These are phyloP conservation scores for Orientallactaga sibirica DNA, from an alignment of 2,797 vertebrate genomes.

Conservation along the genomic window DNA sequence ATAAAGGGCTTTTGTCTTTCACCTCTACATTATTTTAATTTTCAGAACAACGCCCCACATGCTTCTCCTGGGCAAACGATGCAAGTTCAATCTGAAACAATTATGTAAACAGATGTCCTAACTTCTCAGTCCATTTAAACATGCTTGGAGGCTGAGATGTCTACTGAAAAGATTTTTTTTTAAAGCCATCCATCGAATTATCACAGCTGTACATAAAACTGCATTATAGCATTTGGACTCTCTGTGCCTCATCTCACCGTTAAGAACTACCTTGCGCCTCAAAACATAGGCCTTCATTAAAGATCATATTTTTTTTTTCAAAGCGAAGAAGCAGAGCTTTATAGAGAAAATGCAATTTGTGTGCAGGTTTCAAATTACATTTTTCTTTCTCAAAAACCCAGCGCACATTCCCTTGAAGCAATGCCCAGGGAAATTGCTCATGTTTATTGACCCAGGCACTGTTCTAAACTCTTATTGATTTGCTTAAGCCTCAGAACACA, in stretches of 20 bases:
- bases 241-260: not conserved
- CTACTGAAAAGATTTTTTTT: conserved; percentile 9
- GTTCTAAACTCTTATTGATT: conserved; percentile 8
- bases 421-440: conserved; percentile 17
- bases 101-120: conserved; percentile 26
- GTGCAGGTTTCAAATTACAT: conserved; percentile 36
- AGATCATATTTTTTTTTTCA: not conserved
- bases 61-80: conserved; percentile 34
- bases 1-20: conserved; percentile 32
- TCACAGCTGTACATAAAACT: not conserved
- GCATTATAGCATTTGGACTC: not conserved
- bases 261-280: not conserved
- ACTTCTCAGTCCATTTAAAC: conserved; percentile 30
- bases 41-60: conserved; percentile 20
- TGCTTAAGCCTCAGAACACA: not conserved
- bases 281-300: conserved; percentile 10
- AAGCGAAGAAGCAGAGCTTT: conserved; percentile 27
- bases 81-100: conserved; percentile 13
- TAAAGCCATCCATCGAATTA: not conserved
- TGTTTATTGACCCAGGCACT: not conserved
- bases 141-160: not conserved
- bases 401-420: conserved; percentile 1
- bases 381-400: conserved; percentile 49
- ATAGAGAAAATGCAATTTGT: not conserved
- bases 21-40: conserved; percentile 50